Evolutionary conservation across 2,113 vertebrate genomes (phyloP), one percentile per base, ranked within the genome.

Genomic region (Oryzias javanicus): DNA sequence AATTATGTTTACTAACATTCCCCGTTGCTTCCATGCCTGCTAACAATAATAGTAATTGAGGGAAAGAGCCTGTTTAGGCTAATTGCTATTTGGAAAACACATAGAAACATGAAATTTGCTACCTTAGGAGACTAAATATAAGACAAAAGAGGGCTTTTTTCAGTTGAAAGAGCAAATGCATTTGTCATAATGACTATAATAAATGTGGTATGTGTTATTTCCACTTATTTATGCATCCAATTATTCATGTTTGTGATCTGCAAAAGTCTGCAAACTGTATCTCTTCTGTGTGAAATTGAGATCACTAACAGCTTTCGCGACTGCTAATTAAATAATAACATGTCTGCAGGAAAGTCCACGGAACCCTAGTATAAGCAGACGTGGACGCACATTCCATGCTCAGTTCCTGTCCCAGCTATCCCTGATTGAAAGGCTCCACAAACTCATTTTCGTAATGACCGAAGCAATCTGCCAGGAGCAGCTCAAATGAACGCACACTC

Each of bases 61-160:
- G n/a, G 20, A 42, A 51, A 60, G 7, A 18, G 29, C 16, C 48
- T 50, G 5, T 60, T 80, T 15, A 62, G 14, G 45, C 10, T 69
- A 55, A 69, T 49, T 76, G 49, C 41, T 49, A 22, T 46, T 72
- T 52, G 70, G 20, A 14, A 27, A 60, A n/a, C 25, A 40, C 13
- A 54, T 1, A 4, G 40, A 53, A 64, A 52, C n/a, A n/a, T 42
- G 17, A 49, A 55, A 54, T 55, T 22, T 49, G 14, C 45, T 49
- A 50, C 48, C 46, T 72, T n/a, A 40, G 25, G 42, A 70, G 49
- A 47, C 45, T 25, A 40, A 42, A 62, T 47, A 1, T 55, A 44
- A 54, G 4, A 4, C 22, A 18, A 18, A 53, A 40, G 17, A 40
- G 45, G 45, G 41, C 48, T 25, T 20, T 53, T 42, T 56, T 12